Percentiles rank a stretch among this genome's conserved stretches.
Evolutionary conservation across 1,140 invertebrate genomes (phyloP).

Genomic region (Diorhabda sublineata): DNA sequence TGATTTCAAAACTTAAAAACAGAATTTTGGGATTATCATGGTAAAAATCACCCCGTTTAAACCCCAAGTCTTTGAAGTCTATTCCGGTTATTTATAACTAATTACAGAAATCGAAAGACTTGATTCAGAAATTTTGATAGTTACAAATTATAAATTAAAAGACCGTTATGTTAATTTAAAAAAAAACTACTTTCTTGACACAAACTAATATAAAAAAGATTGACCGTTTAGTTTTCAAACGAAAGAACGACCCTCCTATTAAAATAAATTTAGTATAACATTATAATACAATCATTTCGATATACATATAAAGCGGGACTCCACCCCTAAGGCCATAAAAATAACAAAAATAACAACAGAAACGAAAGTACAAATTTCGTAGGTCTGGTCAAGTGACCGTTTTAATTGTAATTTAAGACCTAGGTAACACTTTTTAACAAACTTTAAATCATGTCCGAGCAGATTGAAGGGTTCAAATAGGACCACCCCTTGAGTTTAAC

Average conservation of each 20-base stretch:
- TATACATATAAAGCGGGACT: conserved; percentile 21
- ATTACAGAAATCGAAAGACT: too few species aligned
- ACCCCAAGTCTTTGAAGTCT: too few species aligned
- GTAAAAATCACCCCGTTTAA: too few species aligned
- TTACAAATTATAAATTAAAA: conserved; percentile 8
- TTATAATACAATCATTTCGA: conserved; percentile 28
- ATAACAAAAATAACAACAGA: conserved; percentile 21
- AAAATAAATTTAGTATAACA: conserved; percentile 31
- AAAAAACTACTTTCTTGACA: conserved; percentile 16
- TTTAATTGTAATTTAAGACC: conserved; percentile 37
- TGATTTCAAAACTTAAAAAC: too few species aligned
- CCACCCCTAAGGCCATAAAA: conserved; percentile 12
- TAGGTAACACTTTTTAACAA: conserved; percentile 36
- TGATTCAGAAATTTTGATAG: too few species aligned
- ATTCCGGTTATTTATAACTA: too few species aligned
- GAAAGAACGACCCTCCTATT: conserved; percentile 24
- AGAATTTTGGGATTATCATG: too few species aligned
- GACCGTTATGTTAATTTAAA: conserved; percentile 9
- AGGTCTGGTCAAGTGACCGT: conserved; percentile 25
- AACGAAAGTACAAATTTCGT: conserved; percentile 32
- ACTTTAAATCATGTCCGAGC: conserved; percentile 30
- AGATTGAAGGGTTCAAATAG: conserved; percentile 21
- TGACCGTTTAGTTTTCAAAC: conserved; percentile 11
- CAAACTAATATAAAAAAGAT: conserved; percentile 18
- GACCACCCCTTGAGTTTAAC: conserved; percentile 27